These are phyloP conservation scores for Papilio protenor DNA, from an alignment of 2,888 invertebrate species.

Conservation along the genomic window DNA sequence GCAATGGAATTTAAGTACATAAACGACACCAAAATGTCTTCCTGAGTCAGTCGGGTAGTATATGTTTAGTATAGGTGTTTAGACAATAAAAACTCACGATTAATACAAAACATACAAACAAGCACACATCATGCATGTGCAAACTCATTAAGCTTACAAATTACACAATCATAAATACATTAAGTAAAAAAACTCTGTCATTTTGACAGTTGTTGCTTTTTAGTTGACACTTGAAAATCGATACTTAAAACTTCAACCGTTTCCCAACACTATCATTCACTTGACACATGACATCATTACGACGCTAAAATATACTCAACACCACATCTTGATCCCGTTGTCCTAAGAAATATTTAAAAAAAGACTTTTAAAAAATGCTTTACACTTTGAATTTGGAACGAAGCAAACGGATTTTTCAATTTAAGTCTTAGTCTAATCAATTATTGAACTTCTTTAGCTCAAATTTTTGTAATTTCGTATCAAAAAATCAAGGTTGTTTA, in stretches of 20 bases:
- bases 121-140: constrained; percentile 41
- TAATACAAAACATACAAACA: constrained; percentile 38
- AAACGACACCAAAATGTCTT: neutral
- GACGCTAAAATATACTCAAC: constrained; percentile 47
- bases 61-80: neutral
- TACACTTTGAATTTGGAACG: constrained; percentile 44
- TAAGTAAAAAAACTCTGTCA: neutral
- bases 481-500: neutral
- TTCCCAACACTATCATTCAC: constrained; percentile 10
- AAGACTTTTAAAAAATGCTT: constrained; percentile 38
- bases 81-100: neutral
- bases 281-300: constrained; percentile 31
- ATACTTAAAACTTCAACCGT: neutral
- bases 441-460: neutral
- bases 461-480: neutral
- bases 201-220: neutral
- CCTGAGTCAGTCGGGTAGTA: neutral
- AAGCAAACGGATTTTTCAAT: neutral
- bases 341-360: constrained; percentile 7
- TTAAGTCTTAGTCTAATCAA: neutral
- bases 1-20: neutral
- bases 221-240: neutral
- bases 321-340: constrained; percentile 61
- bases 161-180: constrained; percentile 6
- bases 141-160: constrained; percentile 33